Conservation (phyloP, 2,113 vertebrate genomes). For the Lagopus muta region DNA sequence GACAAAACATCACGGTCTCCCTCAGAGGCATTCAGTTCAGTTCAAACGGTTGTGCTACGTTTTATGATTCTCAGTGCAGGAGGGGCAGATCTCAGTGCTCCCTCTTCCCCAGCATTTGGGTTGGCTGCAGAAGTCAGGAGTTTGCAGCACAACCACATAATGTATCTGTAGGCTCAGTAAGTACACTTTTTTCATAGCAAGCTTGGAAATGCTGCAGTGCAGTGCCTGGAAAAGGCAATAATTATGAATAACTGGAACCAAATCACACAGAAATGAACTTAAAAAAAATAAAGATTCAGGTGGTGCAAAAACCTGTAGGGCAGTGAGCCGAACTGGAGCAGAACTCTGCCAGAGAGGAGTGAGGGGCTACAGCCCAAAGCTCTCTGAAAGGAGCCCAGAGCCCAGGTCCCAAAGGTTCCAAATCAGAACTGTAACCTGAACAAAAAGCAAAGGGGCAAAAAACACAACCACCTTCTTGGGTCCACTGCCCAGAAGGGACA, state of each 20-base stretch:
- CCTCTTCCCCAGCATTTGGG: background rate
- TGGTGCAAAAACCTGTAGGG: background rate
- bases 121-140: background rate
- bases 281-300: background rate
- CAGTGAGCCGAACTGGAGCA: background rate
- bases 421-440: background rate
- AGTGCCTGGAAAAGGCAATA: background rate
- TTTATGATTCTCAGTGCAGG: background rate
- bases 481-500: background rate
- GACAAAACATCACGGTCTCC: background rate
- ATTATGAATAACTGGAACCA: background rate
- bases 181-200: background rate
- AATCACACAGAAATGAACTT: background rate
- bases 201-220: slow-evolving; percentile 61
- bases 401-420: background rate
- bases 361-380: background rate
- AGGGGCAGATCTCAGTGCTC: background rate
- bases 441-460: background rate
- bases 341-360: background rate
- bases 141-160: background rate
- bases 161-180: background rate
- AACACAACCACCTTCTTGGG: background rate
- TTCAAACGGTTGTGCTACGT: background rate
- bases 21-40: background rate
- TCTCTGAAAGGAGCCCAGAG: background rate